Base-by-base conservation (phyloP, 2,888 invertebrate species). In the Glaucopsyche alexis region DNA sequence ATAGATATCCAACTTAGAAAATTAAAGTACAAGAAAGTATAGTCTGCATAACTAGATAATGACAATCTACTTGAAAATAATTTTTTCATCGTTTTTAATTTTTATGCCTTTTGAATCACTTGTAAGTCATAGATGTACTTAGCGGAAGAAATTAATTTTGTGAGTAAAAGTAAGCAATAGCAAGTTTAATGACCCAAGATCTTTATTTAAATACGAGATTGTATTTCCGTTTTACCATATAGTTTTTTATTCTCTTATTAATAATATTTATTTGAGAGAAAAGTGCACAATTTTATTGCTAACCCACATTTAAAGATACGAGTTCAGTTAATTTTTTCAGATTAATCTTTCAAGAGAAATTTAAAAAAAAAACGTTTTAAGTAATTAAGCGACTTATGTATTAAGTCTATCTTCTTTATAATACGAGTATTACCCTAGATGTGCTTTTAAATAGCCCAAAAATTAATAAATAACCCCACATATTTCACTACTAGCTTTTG, bases 91-190 rank as follows among this genome's bases (percentile, higher is more conserved):
- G 4, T 42, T 47, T 47, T 47, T 47, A 13, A 47, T 47, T 29
- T 60, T 60, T 13, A 60, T 60, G 47, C 47, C 47, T 60, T 38
- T 2, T 60, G 60, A 38, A 60, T 60, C 29, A 60, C 19, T n/a
- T n/a, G n/a, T n/a, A n/a, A n/a, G n/a, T n/a, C n/a, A n/a, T n/a
- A n/a, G n/a, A n/a, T n/a, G 19, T 55, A 19, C 19, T 60, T 0
- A 29, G 60, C 60, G 29, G 60, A 60, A 38, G 29, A 60, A 38
- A 60, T 38, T 60, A 55, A 60, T 60, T 60, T 38, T 38, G 19
- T 29, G 29, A 60, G 60, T 60, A 60, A 60, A 60, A 60, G 55
- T 60, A 29, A 52, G 52, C 9, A n/a, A 52, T 52, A 52, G 29
- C 3, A 52, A 60, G 19, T 60, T 60, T 60, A 60, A 29, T 29